Base-by-base conservation (phyloP, 2,888 invertebrate species). In the Diadegma fenestrale region DNA sequence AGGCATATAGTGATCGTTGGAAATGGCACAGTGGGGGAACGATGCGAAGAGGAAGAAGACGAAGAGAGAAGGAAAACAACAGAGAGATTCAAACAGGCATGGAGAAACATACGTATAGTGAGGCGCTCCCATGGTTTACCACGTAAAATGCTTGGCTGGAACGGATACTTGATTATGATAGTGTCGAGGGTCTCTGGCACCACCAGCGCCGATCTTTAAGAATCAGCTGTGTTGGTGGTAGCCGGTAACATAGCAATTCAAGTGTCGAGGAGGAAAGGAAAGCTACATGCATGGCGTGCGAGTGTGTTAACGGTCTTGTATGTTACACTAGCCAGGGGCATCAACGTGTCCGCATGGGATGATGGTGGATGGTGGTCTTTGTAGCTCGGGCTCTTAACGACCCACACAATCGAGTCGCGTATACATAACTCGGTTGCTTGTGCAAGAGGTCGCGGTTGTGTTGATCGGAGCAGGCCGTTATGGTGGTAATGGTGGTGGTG, bases 41-140 rank as follows among this genome's bases (percentile, higher is more conserved):
- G 87, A 82, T 75, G 78, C 84, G 78, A 87, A 82, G 80, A 84
- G 51, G 63, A 69, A 61, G 75, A 84, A 80, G 51, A 33, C 72
- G 43, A 78, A 73, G 73, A 84, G 86, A 84, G 81, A 71, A 81
- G 82, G 72, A 84, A 80, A 86, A 86, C 82, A 85, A 69, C 17
- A 75, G 61, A 75, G 61, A 78, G 51, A 84, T 61, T 54, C n/a
- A 64, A 48, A 48, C 71, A 54, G 61, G 54, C 64, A 48, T 19
- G 45, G 58, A 41, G 61, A 48, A 71, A 37, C 19, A 64, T n/a
- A 19, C 14, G 37, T 37, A 37, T 0, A 37, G 8, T 41, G 41
- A 33, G 14, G 51, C 54, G 51, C 54, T 77, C 51, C 45, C 78
- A 45, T 58, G 43, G 71, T 76, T 22, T 43, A 19, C 54, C 37